Evolutionary conservation across 2,113 vertebrate genomes (phyloP), one percentile per base, ranked within the genome.

Genomic region (Coptodon bakossiorum): DNA sequence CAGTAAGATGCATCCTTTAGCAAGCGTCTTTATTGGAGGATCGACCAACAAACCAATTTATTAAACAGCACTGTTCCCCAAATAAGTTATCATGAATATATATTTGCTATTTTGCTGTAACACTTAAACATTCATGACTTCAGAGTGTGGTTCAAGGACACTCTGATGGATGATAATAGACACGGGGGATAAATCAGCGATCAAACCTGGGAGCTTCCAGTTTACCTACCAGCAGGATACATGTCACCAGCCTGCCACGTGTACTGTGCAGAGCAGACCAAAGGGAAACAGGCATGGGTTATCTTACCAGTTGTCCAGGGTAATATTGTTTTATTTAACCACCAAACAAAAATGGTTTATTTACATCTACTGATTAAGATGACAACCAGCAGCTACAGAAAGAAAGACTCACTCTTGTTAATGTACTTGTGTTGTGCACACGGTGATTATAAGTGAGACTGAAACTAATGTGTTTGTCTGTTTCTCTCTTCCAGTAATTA

Each of bases 401-500:
- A 31, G 29, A 7, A 31, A 71, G 31, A 48, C 71, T 54, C n/a
- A 10, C 45, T 43, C 4, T 11, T 53, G 68, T 83, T 86, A 71
- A 91, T 66, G 53, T 50, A 34, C 73, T 43, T 40, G 16, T 59
- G 56, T 50, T 9, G 31, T 17, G 14, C 79, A 86, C 61, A 50
- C 19, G 5, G n/a, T 87, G 85, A 92, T 84, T 81, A 66, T 90
- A 87, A 89, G 80, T 83, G 84, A 89, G 84, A 90, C 82, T 90
- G 89, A 92, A 90, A 90, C 89, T 89, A 83, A 90, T 89, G 89
- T 89, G 81, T 90, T 92, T 90, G 40, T 84, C 81, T 83, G 81
- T 82, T 89, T 83, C 71, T 76, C 14, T 82, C 52, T 82, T 89
- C 29, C 82, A 89, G 59, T 81, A 90, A 92, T 90, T 87, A 92